These are phyloP conservation scores for Diploptera punctata DNA, from an alignment of 2,888 invertebrate species.

Conservation along the genomic window DNA sequence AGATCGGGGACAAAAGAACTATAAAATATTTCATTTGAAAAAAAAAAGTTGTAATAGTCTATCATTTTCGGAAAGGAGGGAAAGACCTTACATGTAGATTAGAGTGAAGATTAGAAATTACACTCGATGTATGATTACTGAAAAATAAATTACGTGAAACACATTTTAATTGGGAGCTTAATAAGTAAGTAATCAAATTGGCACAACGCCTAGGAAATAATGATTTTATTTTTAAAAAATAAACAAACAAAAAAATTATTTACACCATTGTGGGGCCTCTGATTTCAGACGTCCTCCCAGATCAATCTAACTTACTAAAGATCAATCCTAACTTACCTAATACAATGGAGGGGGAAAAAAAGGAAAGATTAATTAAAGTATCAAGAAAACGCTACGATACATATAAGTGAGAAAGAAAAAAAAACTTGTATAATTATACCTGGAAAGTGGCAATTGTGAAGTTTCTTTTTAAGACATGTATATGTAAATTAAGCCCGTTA, in stretches of 20 bases:
- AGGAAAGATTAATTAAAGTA: slow-evolving; percentile 20
- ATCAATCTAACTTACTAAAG: too few relatives aligned
- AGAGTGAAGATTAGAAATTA: background rate
- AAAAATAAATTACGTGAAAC: slow-evolving; percentile 5
- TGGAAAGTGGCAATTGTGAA: slow-evolving; percentile 21
- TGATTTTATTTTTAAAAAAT: background rate
- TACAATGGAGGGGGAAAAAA: too few relatives aligned
- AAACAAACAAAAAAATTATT: background rate
- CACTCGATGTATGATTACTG: background rate
- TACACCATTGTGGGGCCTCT: background rate
- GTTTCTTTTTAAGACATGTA: slow-evolving; percentile 20
- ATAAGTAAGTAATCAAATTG: background rate
- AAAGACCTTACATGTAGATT: too few relatives aligned
- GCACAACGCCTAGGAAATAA: slow-evolving; percentile 9
- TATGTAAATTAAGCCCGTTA: slow-evolving; percentile 29
- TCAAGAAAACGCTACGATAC: slow-evolving; percentile 11
- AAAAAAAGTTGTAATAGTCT: too few relatives aligned
- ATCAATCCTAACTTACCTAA: too few relatives aligned
- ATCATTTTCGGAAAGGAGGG: too few relatives aligned
- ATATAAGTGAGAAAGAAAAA: background rate
- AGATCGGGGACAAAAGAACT: too few relatives aligned
- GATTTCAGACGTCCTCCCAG: background rate
- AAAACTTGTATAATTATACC: slow-evolving; percentile 16
- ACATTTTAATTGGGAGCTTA: slow-evolving; percentile 21
- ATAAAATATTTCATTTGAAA: too few relatives aligned